Base-by-base conservation (phyloP, 2,797 vertebrate genomes). In the Oreochromis grahami region DNA sequence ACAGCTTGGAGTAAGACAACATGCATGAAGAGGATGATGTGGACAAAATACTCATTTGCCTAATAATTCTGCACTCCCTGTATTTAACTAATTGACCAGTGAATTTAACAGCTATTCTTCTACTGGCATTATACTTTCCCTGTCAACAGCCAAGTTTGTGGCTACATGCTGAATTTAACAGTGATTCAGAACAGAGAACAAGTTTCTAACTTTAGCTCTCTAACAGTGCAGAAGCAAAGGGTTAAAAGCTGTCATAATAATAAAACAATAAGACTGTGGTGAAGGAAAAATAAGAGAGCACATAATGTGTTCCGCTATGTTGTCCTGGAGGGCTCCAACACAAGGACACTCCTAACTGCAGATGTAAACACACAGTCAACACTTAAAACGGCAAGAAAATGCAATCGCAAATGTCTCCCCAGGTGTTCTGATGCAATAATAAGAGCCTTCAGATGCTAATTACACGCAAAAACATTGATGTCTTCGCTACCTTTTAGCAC, bases 401-500 rank as follows among this genome's bases (percentile, higher is more conserved):
- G 26, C 17, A 50, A 45, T 34, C 5, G 36, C 72, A 70, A 48
- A 86, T 70, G 14, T 32, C 24, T 55, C 72, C 60, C 15, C 26
- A 5, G 50, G 72, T 24, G 17, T 76, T 79, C 63, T 76, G 72
- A 60, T 51, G 65, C 55, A 21, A 32, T 50, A 80, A 56, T 55
- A 65, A 65, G 36, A 68, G 51, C 43, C 38, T 63, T 45, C 79
- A 84, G 76, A 87, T 76, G 82, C 29, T 58, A 68, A 86, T 88
- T 79, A 53, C 34, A 68, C 14, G 34, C 38, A 77, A 60, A 36
- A 65, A 63, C 21, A 56, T 70, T 21, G 38, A 43, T 41, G 68
- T 76, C 38, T 84, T 68, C 10, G 19, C 17, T 79, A 53, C 79
- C 48, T 83, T 51, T 90, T 80, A 55, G 78, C 91, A 84, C 86